Evolutionary conservation across 53 echinoderm and acorn worm species (phyloP).

Genomic region (Holothuria scabra): DNA sequence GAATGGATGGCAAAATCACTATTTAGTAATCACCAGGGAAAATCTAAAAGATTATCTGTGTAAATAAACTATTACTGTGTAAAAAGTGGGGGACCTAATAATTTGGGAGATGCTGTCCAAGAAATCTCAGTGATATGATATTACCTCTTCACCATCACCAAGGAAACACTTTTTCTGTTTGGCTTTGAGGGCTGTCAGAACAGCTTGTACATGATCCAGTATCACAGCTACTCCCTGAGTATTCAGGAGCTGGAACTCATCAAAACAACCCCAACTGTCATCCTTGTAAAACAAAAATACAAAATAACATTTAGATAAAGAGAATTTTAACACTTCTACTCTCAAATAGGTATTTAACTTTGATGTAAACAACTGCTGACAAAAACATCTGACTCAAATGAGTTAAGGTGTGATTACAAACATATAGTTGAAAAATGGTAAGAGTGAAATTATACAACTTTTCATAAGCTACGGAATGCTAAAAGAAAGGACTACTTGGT

Average conservation of each 20-base stretch:
- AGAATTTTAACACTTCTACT: not conserved
- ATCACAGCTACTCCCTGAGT: constrained; percentile 84
- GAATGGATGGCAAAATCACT: no score
- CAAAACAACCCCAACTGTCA: constrained; percentile 98
- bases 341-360: not conserved
- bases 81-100: no score
- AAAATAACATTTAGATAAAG: not conserved
- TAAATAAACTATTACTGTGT: no score
- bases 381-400: no score
- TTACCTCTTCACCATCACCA: constrained; percentile 96
- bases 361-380: no score
- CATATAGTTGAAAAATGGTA: no score
- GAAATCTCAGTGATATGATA: not conserved
- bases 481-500: no score
- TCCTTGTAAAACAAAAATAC: constrained; percentile 59
- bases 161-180: constrained; percentile 71
- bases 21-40: no score
- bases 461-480: no score
- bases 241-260: constrained; percentile 90
- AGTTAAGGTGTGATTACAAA: no score
- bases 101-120: not conserved
- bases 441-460: no score
- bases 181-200: constrained; percentile 81
- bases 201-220: constrained; percentile 88
- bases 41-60: no score